Conservation (phyloP, 1,140 invertebrate genomes). For the Cherax destructor region DNA sequence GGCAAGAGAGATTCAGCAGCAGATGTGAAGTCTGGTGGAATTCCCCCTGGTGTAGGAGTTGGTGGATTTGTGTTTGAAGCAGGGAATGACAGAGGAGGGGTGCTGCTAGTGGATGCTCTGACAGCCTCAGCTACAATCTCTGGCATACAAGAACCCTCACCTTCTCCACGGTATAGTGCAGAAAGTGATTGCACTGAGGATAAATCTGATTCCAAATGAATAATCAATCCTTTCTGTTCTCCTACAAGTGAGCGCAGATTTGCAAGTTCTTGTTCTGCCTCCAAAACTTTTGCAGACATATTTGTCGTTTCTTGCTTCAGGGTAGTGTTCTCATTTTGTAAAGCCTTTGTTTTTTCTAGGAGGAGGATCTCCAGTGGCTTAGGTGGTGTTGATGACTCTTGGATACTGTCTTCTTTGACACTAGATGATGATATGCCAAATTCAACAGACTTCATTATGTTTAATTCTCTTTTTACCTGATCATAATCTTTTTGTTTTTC, state of each 20-base stretch:
- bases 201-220: slow-evolving; percentile 77
- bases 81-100: slow-evolving; percentile 49
- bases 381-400: slow-evolving; percentile 67
- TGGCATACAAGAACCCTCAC: slow-evolving; percentile 74
- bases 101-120: slow-evolving; percentile 50
- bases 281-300: slow-evolving; percentile 48
- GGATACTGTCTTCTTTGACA: slow-evolving; percentile 59
- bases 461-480: slow-evolving; percentile 77
- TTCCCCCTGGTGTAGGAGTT: slow-evolving; percentile 47
- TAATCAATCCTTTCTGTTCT: slow-evolving; percentile 76
- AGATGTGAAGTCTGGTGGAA: slow-evolving; percentile 57
- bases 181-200: slow-evolving; percentile 77
- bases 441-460: slow-evolving; percentile 85
- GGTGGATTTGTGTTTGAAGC: slow-evolving; percentile 39
- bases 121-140: slow-evolving; percentile 68
- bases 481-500: slow-evolving; percentile 88
- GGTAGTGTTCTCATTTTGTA: slow-evolving; percentile 79
- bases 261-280: slow-evolving; percentile 56
- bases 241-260: slow-evolving; percentile 71
- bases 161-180: slow-evolving; percentile 76
- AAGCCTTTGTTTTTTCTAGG: slow-evolving; percentile 85
- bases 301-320: slow-evolving; percentile 74
- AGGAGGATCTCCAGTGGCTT: slow-evolving; percentile 87
- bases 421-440: slow-evolving; percentile 78
- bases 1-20: slow-evolving; percentile 68